phyloP scores from a whole-genome alignment of 2,888 invertebrate species.

The Tetranychus truncatus region DNA sequence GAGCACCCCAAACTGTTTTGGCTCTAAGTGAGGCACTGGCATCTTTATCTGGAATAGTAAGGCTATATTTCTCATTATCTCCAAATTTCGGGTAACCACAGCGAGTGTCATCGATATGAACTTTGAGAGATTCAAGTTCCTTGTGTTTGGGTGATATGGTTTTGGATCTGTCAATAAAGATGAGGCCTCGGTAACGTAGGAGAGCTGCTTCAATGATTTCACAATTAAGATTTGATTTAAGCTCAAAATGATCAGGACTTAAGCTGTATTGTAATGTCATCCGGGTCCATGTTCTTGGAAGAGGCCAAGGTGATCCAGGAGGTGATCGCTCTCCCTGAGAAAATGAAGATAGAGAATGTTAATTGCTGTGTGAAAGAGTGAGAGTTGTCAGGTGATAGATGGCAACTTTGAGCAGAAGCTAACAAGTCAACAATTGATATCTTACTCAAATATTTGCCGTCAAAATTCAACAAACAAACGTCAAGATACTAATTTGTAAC shows the following conservation, averaged over 20 bases:
- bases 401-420: too few relatives aligned
- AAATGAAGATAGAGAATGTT: not conserved
- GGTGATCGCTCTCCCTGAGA: slow-evolving; percentile 28
- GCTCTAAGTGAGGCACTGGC: slow-evolving; percentile 15
- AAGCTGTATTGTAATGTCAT: slow-evolving; percentile 24
- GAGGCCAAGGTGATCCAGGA: slow-evolving; percentile 31
- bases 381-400: too few relatives aligned
- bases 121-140: slow-evolving; percentile 9
- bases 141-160: slow-evolving; percentile 9
- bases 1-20: slow-evolving; percentile 26
- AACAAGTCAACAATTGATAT: too few relatives aligned
- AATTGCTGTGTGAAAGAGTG: not conserved
- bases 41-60: slow-evolving; percentile 19
- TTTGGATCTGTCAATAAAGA: slow-evolving; percentile 18
- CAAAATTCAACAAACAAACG: too few relatives aligned
- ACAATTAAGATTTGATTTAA: slow-evolving; percentile 28
- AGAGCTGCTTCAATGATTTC: slow-evolving; percentile 30
- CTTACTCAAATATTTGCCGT: too few relatives aligned
- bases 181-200: slow-evolving; percentile 27
- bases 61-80: slow-evolving; percentile 25
- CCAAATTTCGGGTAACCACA: slow-evolving; percentile 27
- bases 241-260: slow-evolving; percentile 26
- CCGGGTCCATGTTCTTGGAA: slow-evolving; percentile 28
- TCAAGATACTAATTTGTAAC: too few relatives aligned
- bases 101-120: slow-evolving; percentile 15